Conservation (phyloP, 2,113 vertebrate genomes). For the Oenanthe melanoleuca region DNA sequence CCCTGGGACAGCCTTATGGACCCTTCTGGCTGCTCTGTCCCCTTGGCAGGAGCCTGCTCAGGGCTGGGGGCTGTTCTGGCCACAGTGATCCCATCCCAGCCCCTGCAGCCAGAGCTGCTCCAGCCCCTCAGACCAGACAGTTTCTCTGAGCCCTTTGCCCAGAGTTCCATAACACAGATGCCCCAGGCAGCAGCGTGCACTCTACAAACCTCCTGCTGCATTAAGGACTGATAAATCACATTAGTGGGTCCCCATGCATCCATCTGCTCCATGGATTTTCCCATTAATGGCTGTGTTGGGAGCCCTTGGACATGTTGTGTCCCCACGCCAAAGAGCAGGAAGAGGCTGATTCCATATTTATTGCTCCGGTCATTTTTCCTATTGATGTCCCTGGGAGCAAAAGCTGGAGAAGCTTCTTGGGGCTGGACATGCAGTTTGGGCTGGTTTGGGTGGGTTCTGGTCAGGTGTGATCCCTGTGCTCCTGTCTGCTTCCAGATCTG, state of each 20-base stretch:
- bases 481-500: slow-evolving; percentile 85
- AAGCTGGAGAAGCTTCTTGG: not conserved
- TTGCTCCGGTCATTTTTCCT: not conserved
- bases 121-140: rapidly evolving
- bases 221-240: not conserved
- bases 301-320: not conserved
- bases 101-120: not conserved
- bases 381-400: not conserved
- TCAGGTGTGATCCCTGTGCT: not conserved
- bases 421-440: rapidly evolving
- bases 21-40: not conserved
- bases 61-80: not conserved
- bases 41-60: not conserved
- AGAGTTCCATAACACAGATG: not conserved
- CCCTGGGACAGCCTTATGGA: not conserved
- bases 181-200: not conserved
- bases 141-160: not conserved
- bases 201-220: not conserved
- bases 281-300: not conserved
- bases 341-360: not conserved
- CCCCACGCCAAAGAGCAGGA: rapidly evolving
- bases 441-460: not conserved
- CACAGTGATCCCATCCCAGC: rapidly evolving
- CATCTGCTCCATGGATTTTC: slow-evolving; percentile 31
- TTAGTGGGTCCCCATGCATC: not conserved